Percentiles rank a stretch among this genome's conserved stretches.
Evolutionary conservation across 2,113 vertebrate genomes (phyloP).

Genomic region (Motacilla tschutschensis): DNA sequence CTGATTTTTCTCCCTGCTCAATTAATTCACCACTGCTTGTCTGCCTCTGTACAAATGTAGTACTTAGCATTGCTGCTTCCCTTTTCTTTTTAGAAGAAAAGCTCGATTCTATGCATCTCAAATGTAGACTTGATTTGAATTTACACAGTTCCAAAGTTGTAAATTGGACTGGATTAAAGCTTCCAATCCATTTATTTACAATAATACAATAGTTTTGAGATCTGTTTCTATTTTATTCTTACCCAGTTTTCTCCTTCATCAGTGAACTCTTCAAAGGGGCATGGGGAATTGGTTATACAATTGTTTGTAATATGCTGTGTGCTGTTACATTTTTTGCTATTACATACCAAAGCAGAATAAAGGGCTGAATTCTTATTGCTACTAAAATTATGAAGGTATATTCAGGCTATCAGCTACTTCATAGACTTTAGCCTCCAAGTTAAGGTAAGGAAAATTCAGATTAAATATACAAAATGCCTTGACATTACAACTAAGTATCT

Average conservation of each 20-base stretch:
- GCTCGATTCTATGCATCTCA: not conserved
- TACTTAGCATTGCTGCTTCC: not conserved
- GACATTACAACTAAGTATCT: not conserved
- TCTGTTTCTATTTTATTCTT: not conserved
- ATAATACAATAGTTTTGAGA: not conserved
- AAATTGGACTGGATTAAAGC: not conserved
- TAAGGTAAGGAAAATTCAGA: not conserved
- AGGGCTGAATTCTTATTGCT: not conserved
- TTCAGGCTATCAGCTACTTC: not conserved
- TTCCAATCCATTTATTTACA: not conserved
- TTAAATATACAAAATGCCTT: not conserved
- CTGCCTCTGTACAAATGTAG: not conserved
- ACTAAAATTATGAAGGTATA: not conserved
- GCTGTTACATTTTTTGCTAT: not conserved
- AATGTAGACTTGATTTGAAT: not conserved
- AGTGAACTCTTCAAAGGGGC: not conserved
- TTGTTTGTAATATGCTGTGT: not conserved
- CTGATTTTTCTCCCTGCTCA: conserved; percentile 5
- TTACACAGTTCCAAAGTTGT: not conserved
- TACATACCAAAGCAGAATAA: not conserved
- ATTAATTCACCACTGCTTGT: not conserved
- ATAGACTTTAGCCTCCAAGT: not conserved
- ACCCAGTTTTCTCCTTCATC: not conserved
- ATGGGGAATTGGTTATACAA: not conserved
- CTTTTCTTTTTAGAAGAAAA: not conserved